Evolutionary conservation across 1,140 invertebrate species (phyloP).

Genomic region (Melanaphis sacchari): DNA sequence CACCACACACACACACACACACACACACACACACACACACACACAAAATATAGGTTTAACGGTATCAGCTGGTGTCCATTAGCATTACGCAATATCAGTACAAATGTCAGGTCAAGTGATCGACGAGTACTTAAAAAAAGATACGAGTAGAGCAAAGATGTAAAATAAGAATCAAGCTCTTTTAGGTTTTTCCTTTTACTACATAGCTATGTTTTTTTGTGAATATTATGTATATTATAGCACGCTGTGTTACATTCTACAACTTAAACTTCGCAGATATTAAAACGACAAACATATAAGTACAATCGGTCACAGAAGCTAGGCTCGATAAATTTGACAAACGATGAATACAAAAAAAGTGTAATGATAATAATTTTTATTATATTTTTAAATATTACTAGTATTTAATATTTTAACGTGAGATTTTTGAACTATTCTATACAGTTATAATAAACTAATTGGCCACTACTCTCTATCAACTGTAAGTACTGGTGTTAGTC

Average conservation of each 20-base stretch:
- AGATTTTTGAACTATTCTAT: not conserved
- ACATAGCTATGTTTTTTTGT: not conserved
- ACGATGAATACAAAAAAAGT: not conserved
- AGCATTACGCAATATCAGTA: constrained; percentile 13
- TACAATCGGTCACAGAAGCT: not conserved
- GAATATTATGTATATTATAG: not conserved
- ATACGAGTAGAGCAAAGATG: not conserved
- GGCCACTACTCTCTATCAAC: not conserved
- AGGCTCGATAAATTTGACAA: not conserved
- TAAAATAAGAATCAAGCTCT: not conserved
- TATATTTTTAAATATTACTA: not conserved
- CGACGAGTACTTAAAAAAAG: not conserved
- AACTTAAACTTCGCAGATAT: not conserved
- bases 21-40: not conserved
- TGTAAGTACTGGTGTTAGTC: not conserved
- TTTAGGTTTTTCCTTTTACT: not conserved
- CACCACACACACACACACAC: not conserved
- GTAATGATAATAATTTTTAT: not conserved
- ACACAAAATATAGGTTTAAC: not conserved
- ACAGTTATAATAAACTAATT: not conserved
- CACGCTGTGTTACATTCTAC: not conserved
- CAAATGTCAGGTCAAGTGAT: constrained; percentile 39
- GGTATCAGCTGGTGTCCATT: constrained; percentile 41
- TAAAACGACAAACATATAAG: not conserved
- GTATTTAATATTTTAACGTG: not conserved